Conservation (phyloP, 2,113 vertebrate genomes). For the Nycticebus coucang region DNA sequence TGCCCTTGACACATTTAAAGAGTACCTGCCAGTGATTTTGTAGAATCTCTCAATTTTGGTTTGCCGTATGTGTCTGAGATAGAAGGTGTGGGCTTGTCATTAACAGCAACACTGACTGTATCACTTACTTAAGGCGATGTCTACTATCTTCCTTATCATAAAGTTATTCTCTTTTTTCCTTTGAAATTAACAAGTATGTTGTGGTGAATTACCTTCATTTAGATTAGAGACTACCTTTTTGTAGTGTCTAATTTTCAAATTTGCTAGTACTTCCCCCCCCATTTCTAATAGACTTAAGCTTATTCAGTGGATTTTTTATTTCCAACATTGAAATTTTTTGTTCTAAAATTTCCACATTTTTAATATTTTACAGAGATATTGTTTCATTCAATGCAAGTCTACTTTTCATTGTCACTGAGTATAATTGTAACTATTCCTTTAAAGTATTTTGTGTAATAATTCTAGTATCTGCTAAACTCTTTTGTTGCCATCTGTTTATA, state of each 20-base stretch:
- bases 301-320: not conserved
- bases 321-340: not conserved
- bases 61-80: not conserved
- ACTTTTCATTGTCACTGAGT: not conserved
- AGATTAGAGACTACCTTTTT: not conserved
- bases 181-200: not conserved
- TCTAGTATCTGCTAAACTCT: slow-evolving; percentile 12
- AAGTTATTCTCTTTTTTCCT: not conserved
- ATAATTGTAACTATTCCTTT: not conserved
- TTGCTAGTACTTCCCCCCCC: not conserved
- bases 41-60: not conserved
- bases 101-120: not conserved
- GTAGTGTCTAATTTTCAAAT: not conserved
- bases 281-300: not conserved
- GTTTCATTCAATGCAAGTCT: not conserved
- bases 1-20: not conserved
- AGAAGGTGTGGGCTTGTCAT: not conserved
- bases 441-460: not conserved
- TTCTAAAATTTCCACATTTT: not conserved
- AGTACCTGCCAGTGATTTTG: not conserved
- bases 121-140: not conserved
- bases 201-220: not conserved
- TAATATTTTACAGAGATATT: not conserved
- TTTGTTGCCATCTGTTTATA: slow-evolving; percentile 22
- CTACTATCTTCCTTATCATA: not conserved